Base-by-base conservation (phyloP, 2,113 vertebrate species). In the Thamnophis sirtalis region DNA sequence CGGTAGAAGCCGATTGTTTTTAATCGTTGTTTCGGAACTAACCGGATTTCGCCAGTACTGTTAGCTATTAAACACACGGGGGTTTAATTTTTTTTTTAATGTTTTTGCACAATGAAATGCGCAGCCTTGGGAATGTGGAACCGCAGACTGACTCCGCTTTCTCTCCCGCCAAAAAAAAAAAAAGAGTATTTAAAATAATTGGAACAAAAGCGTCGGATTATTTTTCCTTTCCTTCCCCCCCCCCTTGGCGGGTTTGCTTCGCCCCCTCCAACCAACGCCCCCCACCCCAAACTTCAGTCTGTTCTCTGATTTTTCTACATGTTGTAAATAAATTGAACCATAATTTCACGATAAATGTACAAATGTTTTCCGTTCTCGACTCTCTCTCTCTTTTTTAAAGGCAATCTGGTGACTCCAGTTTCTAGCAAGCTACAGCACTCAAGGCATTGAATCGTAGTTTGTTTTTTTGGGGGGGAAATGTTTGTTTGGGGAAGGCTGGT, bases 261-360 rank as follows among this genome's bases (percentile, higher is more conserved):
- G 5, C 38, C 68, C 4, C 2, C 48, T n/a, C n/a, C n/a, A 51
- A n/a, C 17, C 28, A 51, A 22, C 17, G 0, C 5, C 28, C 17
- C n/a, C 7, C 4, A 2, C 22, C 13, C 9, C 50, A 11, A 17
- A 49, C 24, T 15, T 3, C 56, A 54, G 54, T 28, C 54, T 87
- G 4, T 91, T 91, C 95, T 96, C 93, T 93, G 94, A 86, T 96
- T 9, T 96, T 96, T 96, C 93, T 94, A 90, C 9, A 90, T 94
- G 94, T 93, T 98, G 98, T 98, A 98, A 98, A 98, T 98, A 98
- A 91, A 93, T 89, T 94, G 95, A 93, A 93, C 53, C 93, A 9
- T 94, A 94, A 96, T 98, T 97, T 97, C 96, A 95, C 95, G 97
- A 97, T 97, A 97, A 97, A 97, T 96, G 95, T 96, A 97, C 94